Conservation (phyloP, 2,888 invertebrate genomes). For the Drosophila nigricruria region DNA sequence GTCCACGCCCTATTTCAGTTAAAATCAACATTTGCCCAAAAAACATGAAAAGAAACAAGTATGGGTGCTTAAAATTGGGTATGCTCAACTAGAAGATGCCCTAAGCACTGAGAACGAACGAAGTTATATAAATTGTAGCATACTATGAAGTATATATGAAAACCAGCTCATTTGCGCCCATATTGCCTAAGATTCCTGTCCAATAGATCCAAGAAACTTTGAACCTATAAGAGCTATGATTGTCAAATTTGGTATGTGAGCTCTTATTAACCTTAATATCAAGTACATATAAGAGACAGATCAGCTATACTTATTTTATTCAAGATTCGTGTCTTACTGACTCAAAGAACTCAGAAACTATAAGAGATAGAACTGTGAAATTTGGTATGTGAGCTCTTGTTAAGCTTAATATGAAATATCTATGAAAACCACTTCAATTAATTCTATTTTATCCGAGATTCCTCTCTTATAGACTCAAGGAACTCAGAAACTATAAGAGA, state of each 20-base stretch:
- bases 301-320: background rate
- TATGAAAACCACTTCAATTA: background rate
- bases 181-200: background rate
- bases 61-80: background rate
- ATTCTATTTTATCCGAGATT: background rate
- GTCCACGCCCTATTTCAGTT: slow-evolving; percentile 40
- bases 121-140: background rate
- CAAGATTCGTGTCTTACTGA: background rate
- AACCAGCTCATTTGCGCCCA: background rate
- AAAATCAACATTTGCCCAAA: slow-evolving; percentile 55
- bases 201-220: background rate
- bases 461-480: background rate
- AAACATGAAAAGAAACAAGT: slow-evolving; percentile 14
- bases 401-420: too few species aligned
- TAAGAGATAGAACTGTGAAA: background rate
- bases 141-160: background rate
- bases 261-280: too few species aligned
- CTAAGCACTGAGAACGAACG: background rate
- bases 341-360: background rate
- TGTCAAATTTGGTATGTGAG: background rate
- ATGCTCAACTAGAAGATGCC: background rate
- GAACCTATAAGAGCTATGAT: background rate
- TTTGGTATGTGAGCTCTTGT: background rate
- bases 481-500: background rate
- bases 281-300: background rate